A percentile compares a stretch with the other conserved stretches of the same genome.
phyloP scores from a whole-genome alignment of 2,797 vertebrate species.

The Alectoris magna region DNA sequence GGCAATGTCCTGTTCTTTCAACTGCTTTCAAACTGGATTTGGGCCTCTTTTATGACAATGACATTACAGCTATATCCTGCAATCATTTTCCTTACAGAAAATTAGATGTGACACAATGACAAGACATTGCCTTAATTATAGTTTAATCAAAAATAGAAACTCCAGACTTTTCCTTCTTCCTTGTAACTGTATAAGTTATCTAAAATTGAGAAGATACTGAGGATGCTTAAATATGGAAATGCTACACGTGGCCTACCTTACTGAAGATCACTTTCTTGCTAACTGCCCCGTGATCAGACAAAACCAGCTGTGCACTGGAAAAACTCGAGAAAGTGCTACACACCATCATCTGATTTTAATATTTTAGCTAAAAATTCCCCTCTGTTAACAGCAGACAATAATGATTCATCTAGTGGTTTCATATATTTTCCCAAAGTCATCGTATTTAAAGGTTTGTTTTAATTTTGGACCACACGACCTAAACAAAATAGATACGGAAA shows the following conservation, averaged over 20 bases:
- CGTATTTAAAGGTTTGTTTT: neutral
- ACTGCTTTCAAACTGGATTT: neutral
- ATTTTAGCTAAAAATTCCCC: neutral
- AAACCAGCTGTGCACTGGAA: neutral
- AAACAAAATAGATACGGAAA: neutral
- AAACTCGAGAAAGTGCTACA: neutral
- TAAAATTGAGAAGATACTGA: neutral
- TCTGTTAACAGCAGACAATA: neutral
- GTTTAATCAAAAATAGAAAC: neutral
- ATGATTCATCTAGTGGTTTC: constrained; percentile 5
- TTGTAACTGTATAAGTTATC: too few species aligned
- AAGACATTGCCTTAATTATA: neutral
- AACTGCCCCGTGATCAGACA: neutral
- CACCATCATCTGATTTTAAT: neutral
- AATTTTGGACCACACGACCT: neutral
- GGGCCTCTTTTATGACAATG: neutral
- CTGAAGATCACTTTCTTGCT: neutral
- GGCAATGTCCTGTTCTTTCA: neutral
- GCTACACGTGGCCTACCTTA: neutral
- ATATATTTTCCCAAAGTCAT: constrained; percentile 9
- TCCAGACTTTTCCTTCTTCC: neutral
- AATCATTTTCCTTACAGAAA: neutral
- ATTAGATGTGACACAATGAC: neutral
- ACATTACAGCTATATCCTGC: neutral
- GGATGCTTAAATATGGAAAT: neutral